These are phyloP conservation scores for Tipula helvola DNA, from an alignment of 2,888 invertebrate species.

Conservation along the genomic window DNA sequence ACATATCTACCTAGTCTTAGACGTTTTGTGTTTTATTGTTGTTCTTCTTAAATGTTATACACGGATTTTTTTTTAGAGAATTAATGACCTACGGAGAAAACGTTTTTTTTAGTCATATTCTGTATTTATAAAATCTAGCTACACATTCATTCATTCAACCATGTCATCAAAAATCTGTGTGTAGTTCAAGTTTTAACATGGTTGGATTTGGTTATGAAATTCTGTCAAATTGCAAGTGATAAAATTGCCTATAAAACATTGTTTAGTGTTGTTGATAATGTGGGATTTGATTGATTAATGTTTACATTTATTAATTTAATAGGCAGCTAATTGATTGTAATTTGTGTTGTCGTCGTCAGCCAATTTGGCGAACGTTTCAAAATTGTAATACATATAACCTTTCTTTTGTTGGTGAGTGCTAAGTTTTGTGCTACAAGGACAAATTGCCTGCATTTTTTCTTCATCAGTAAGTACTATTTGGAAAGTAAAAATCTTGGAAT, in stretches of 20 bases:
- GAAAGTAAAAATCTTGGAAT: not conserved
- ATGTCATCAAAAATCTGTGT: not conserved
- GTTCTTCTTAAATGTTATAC: not conserved
- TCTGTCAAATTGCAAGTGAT: not conserved
- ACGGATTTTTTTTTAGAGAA: not conserved
- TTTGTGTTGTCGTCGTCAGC: not conserved
- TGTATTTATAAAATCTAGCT: not conserved
- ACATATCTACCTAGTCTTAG: not conserved
- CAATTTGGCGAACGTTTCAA: not conserved
- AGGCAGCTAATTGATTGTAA: not conserved
- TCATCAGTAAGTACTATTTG: too few species aligned
- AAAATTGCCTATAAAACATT: not conserved
- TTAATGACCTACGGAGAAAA: not conserved
- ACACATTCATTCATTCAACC: not conserved
- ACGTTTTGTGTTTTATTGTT: not conserved
- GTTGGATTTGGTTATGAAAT: not conserved
- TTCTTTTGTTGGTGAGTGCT: not conserved
- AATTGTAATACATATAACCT: not conserved
- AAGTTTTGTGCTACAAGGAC: not conserved
- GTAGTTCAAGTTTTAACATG: not conserved
- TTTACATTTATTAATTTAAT: not conserved
- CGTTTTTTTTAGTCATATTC: not conserved
- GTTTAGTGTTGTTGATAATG: not conserved
- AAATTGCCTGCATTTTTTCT: not conserved
- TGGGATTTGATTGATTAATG: not conserved